Base-by-base conservation (phyloP, 30 jellyfish, hydroid and myxozoan genomes). In the Pelagia noctiluca region DNA sequence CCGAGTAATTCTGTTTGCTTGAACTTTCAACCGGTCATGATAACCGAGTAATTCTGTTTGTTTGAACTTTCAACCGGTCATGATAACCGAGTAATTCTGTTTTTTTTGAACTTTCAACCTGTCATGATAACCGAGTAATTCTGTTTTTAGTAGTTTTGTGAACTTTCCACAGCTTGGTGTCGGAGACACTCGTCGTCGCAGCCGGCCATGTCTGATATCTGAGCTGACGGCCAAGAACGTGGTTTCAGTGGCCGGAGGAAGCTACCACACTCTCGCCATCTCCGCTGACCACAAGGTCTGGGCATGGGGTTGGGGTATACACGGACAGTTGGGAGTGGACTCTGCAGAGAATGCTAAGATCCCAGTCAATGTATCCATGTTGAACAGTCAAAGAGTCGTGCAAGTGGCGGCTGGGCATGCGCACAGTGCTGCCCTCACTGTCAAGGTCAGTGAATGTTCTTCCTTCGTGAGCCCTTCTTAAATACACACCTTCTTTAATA, bases 231-330 rank as follows among this genome's bases (percentile, higher is more conserved):
- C 97, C 26, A 87, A 93, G 82, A 82, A 82, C 33, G 85, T 87
- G 11, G 61, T 69, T 26, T 71, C 98, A 0, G 89, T 82, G 21
- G 97, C 88, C 5, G 94, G 97, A 0, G 98, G 98, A 26, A 73
- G 85, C 67, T 93, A 86, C 71, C 98, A 93, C 64, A 82, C 98
- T 11, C 86, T 93, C 23, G 98, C 98, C 3, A 70, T 93, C 16
- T 75, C 87, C 33, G 75, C 93, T 21, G 95, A 93, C 65, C 53
- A 86, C 79, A 82, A 86, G 48, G 97, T 76, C 2, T 93, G 88
- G 89, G 83, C 97, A 24, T 93, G 98, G 98, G 98, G 98, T 0
- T 93, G 98, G 98, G 98, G 98, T 62, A 88, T 93, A 61, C 98
- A 93, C 63, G 98, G 98, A 28, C 98, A 93, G 62, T 78, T 93